A percentile compares a stretch with the other conserved stretches of the same genome.
Conservation (phyloP, 2,113 vertebrate species). For the Ibidorhyncha struthersii region DNA sequence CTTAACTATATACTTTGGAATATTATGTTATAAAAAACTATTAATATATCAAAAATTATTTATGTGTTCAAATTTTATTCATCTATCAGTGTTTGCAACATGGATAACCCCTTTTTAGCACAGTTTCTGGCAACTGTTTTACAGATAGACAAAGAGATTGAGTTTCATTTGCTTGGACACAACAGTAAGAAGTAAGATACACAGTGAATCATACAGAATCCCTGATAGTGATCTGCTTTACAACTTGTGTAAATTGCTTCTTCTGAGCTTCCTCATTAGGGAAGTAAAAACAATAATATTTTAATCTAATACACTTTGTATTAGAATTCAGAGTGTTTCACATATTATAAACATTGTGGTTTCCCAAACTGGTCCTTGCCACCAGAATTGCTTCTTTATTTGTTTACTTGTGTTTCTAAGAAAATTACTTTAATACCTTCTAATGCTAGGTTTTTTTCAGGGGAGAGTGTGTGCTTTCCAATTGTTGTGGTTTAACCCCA, state of each 20-base stretch:
- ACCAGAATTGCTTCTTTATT: not conserved
- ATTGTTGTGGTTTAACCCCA: not conserved
- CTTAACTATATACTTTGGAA: not conserved
- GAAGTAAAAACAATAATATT: not conserved
- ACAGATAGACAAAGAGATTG: not conserved
- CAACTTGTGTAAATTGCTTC: not conserved
- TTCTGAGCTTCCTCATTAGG: not conserved
- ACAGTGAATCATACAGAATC: not conserved
- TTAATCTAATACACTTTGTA: not conserved
- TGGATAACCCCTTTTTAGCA: accelerated
- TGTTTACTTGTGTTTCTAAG: not conserved
- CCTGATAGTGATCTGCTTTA: not conserved
- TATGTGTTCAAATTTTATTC: not conserved
- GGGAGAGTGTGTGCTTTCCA: too few species aligned
- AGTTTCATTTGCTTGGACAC: not conserved
- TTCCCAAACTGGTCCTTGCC: not conserved
- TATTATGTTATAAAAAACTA: not conserved
- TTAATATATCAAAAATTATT: not conserved
- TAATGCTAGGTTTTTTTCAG: not conserved
- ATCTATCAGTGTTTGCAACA: not conserved
- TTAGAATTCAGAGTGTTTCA: not conserved
- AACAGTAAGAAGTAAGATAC: not conserved
- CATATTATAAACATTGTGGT: accelerated
- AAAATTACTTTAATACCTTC: not conserved
- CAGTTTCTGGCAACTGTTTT: not conserved